Evolutionary conservation across 2,113 vertebrate genomes (phyloP), one percentile per base, ranked within the genome.

Genomic region (Paracanthobrama guichenoti): DNA sequence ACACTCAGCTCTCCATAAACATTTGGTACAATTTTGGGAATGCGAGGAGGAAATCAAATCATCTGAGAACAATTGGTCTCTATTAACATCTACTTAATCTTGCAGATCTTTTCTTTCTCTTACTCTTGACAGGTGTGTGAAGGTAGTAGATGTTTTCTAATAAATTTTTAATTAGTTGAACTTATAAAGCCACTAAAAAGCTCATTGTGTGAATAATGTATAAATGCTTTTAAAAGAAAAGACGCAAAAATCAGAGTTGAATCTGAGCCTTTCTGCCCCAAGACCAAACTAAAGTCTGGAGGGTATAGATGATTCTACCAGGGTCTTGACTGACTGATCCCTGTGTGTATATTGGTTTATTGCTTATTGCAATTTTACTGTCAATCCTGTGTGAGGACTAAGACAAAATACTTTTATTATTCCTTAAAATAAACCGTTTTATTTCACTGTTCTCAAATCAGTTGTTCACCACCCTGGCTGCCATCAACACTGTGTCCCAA

Each of bases 141-240:
- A 94, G 94, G 93, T 94, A 92, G 92, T 92, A 92, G 92, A 86
- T 88, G 89, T 69, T 77, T 73, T 83, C 55, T 16, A 79, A 85
- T 89, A 83, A 90, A 88, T 90, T 86, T 86, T 66, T 80, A 48
- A 90, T 92, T 90, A 90, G 90, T 93, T 93, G 91, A 94, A 92
- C 92, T 90, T 91, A 89, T 13, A 80, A 94, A 90, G 90, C 93
- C 93, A 94, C 92, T 95, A 92, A 93, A 91, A 85, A 74, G 88
- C 90, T 90, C 91, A 89, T 87, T 78, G 89, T 95, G 94, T 95
- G 93, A 94, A 95, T 94, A 94, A 92, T 95, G 93, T 94, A 94
- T 87, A 94, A 88, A 93, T 90, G 89, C 84, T 89, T 86, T 90
- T 39, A 39, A 86, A 90, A 82, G 77, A 78, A 66, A 50, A 79